Evolutionary conservation across 1,140 invertebrate species (phyloP).

Genomic region (Chironomus striatipennis): DNA sequence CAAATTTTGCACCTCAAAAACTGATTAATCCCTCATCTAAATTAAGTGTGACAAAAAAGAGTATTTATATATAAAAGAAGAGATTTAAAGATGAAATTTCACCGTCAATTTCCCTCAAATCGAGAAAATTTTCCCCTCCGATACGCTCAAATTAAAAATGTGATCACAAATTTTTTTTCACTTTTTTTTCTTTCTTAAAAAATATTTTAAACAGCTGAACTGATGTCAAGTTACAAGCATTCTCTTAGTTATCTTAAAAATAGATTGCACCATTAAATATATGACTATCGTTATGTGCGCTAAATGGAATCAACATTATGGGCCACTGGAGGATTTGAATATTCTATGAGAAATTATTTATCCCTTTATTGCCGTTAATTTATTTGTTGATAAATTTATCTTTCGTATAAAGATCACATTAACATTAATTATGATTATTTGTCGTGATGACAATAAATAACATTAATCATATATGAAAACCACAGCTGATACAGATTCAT

Average conservation of each 20-base stretch:
- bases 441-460: slow-evolving; percentile 18
- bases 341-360: background rate
- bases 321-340: slow-evolving; percentile 16
- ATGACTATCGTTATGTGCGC: background rate
- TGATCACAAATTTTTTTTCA: background rate
- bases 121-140: background rate
- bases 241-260: background rate
- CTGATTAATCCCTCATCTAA: too few species aligned
- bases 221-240: slow-evolving; percentile 18
- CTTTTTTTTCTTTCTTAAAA: background rate
- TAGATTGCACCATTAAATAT: slow-evolving; percentile 18
- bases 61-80: too few species aligned
- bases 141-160: background rate
- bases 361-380: background rate
- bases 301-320: slow-evolving; percentile 11
- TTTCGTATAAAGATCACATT: background rate
- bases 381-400: slow-evolving; percentile 15
- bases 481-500: slow-evolving; percentile 7
- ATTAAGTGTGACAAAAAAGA: too few species aligned
- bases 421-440: slow-evolving; percentile 23
- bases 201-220: slow-evolving; percentile 22
- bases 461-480: slow-evolving; percentile 9
- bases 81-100: too few species aligned
- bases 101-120: too few species aligned
- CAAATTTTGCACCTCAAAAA: too few species aligned